Base-by-base conservation (phyloP, 2,113 vertebrate species). In the Thinocorus orbignyianus region DNA sequence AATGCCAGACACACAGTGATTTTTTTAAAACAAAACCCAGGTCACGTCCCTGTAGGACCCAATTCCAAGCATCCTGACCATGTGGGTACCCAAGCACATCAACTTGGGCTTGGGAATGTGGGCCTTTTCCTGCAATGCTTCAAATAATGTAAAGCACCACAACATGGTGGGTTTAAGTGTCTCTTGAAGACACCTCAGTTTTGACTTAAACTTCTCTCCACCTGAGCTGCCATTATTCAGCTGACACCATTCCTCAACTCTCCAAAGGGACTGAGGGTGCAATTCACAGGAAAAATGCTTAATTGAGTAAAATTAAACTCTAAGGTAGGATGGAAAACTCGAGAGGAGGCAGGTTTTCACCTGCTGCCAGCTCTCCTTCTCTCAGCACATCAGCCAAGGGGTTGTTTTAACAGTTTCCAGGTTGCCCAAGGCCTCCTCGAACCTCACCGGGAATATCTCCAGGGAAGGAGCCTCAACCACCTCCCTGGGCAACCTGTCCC, bases 1-100 rank as follows among this genome's bases (percentile, higher is more conserved):
- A 33, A 28, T 0, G 4, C 60, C 46, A 73, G 48, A 61, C 14
- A 33, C 26, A 20, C 3, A n/a, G 28, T 0, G 2, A 9, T 51
- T 83, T 12, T 18, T 33, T 5, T 44, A 39, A 25, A 28, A n/a
- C n/a, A 33, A 48, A 9, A 11, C 8, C 12, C 55, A 30, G 13
- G 42, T 69, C 35, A 23, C 1, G 8, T 61, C 71, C 30, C 37
- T 61, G 39, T 9, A 49, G 60, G 18, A 90, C 41, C 44, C 71
- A 58, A 7, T 15, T 33, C 2, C 2, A 20, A 92, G 68, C 58
- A 80, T n/a, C 25, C 60, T 49, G 70, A 55, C 23, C 20, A 7
- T 2, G 20, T 4, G 35, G 1, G 3, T 12, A 48, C 24, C 49
- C 61, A 41, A 62, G 65, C 28, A 58, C 11, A 17, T 9, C 49